Base-by-base conservation (phyloP, 1,140 invertebrate genomes). In the Zaprionus lachaisei region DNA sequence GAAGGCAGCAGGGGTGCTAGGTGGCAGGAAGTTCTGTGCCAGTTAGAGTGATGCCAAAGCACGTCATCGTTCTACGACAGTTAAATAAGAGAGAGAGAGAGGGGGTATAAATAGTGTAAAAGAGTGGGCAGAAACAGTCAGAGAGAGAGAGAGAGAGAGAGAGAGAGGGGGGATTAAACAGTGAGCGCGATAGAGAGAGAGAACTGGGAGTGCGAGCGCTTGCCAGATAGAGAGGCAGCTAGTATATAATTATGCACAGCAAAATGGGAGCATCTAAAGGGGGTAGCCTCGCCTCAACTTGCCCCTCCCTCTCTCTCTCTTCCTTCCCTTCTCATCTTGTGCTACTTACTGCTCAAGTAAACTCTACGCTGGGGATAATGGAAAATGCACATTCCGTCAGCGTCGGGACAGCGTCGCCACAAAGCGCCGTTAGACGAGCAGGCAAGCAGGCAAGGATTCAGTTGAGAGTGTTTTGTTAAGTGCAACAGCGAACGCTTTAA, bases 361-460 rank as follows among this genome's bases (percentile, higher is more conserved):
- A 71, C 73, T 65, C 60, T 22, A 61, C 61, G 49, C 31, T 63
- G 5, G 47, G 76, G 72, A 73, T 77, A 77, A 83, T 79, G 80
- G 73, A 70, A 86, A 87, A 81, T 89, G 83, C 83, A 81, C 85
- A 87, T 87, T 87, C 81, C 84, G 54, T 65, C 61, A 68, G 34
- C 65, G 20, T 22, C 20, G 54, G 54, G 34, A 56, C 17, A 17
- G 24, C 57, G 41, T 55, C 17, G 56, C 81, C 80, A 87, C 83
- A 85, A 86, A 87, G 60, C 68, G 56, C 73, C 81, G 80, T 81
- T 80, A 87, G 83, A 62, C 70, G 83, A 17, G 41, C 5, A 12
- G 37, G 41, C 41, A 44, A 44, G 41, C 38, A 71, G 69, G 58
- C 80, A 83, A 86, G 83, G 84, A 89, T 87, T 83, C 78, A 80